Evolutionary conservation across 2,113 vertebrate genomes (phyloP).

Genomic region (Abramis brama): DNA sequence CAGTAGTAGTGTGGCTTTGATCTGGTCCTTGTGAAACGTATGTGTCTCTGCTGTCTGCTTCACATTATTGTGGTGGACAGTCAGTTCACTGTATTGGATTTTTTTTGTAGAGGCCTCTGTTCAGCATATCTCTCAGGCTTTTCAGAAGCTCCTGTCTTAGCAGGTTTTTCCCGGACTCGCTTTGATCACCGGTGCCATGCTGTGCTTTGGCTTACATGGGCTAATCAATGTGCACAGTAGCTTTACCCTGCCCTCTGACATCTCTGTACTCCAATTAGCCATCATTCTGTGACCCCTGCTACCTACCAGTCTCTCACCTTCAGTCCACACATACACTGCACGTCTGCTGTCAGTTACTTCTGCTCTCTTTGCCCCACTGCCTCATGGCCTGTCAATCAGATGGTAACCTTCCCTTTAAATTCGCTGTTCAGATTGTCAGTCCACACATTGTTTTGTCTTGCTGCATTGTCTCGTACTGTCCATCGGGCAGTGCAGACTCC

Average conservation of each 20-base stretch:
- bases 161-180: neutral
- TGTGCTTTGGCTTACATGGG: neutral
- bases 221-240: constrained; percentile 33
- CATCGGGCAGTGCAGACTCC: neutral
- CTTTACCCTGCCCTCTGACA: constrained; percentile 35
- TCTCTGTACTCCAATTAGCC: constrained; percentile 5
- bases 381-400: constrained; percentile 33
- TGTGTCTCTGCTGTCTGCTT: constrained; percentile 43
- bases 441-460: constrained; percentile 30
- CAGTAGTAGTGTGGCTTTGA: constrained; percentile 37
- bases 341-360: neutral
- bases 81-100: neutral
- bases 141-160: constrained; percentile 19
- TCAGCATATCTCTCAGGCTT: constrained; percentile 19
- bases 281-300: neutral
- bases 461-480: constrained; percentile 22
- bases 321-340: neutral
- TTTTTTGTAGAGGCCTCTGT: neutral
- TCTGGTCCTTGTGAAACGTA: constrained; percentile 51
- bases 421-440: constrained; percentile 15
- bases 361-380: constrained; percentile 19
- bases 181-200: constrained; percentile 6
- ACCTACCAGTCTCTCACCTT: constrained; percentile 23
- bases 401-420: constrained; percentile 23
- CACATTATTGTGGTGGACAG: constrained; percentile 35